Conservation (phyloP, 2,888 invertebrate genomes). For the Druceiella hillmani region DNA sequence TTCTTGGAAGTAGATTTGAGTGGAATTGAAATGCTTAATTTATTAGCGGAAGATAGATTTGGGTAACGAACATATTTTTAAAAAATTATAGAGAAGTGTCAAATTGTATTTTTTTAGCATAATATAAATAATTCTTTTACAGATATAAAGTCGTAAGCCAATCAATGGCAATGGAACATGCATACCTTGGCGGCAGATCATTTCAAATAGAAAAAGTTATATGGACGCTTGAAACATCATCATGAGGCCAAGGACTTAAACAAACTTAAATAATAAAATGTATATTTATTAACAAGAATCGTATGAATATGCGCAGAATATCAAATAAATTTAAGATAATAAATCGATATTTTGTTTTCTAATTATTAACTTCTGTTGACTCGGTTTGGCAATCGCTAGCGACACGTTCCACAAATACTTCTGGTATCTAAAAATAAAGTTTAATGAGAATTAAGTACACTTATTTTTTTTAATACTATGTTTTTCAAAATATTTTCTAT, state of each 20-base stretch:
- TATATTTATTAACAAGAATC: slow-evolving; percentile 2
- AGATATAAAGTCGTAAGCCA: slow-evolving; percentile 42
- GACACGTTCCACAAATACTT: slow-evolving; percentile 45
- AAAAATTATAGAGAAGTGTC: not conserved
- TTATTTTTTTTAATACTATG: not conserved
- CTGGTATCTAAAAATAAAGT: slow-evolving; percentile 38
- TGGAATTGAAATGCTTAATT: slow-evolving; percentile 35
- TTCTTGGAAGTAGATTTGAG: slow-evolving; percentile 37
- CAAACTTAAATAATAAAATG: slow-evolving; percentile 23
- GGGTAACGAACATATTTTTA: slow-evolving; percentile 28
- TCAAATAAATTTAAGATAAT: slow-evolving; percentile 10
- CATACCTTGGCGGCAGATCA: slow-evolving; percentile 40
- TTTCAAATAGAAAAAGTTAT: slow-evolving; percentile 40
- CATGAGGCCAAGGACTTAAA: too few relatives aligned
- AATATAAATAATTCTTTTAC: slow-evolving; percentile 7
- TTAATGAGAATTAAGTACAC: not conserved
- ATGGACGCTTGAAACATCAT: slow-evolving; percentile 36
- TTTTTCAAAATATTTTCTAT: not conserved
- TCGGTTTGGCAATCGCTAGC: slow-evolving; percentile 49
- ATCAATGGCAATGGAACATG: slow-evolving; percentile 44
- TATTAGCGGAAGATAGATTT: slow-evolving; percentile 29
- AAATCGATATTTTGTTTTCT: slow-evolving; percentile 24
- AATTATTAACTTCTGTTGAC: slow-evolving; percentile 37
- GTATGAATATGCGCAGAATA: slow-evolving; percentile 4
- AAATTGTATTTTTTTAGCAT: not conserved